Conservation (phyloP, 2,113 vertebrate species). For the Actenoides lindsayi region DNA sequence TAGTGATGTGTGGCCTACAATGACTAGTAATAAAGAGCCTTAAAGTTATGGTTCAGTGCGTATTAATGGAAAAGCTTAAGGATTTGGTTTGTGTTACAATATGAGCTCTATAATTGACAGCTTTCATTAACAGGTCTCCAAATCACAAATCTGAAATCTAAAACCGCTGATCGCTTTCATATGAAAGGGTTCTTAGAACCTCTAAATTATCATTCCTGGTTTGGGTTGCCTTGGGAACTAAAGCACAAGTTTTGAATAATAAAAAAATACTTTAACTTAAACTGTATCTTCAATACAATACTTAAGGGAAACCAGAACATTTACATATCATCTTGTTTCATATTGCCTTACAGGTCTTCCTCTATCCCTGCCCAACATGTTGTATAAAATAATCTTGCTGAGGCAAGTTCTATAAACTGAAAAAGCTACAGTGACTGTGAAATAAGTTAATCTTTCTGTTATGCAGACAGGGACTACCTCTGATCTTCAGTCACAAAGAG, state of each 20-base stretch:
- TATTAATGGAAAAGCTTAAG: background rate
- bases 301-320: background rate
- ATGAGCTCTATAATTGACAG: background rate
- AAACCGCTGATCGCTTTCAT: background rate
- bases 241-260: background rate
- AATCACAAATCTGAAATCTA: background rate
- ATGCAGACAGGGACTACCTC: background rate
- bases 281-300: background rate
- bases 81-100: background rate
- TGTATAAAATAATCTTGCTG: background rate
- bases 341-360: background rate
- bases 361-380: background rate
- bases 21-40: background rate
- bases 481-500: background rate
- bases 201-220: background rate
- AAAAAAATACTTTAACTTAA: background rate
- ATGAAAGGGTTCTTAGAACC: background rate
- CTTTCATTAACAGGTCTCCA: background rate
- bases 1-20: background rate
- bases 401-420: background rate
- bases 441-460: background rate
- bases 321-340: background rate
- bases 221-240: conserved; percentile 27
- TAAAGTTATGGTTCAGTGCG: background rate
- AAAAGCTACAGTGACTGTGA: background rate